Evolutionary conservation across 2,797 vertebrate species (phyloP), one percentile per base, ranked within the genome.

Genomic region (Pipistrellus pygmaeus): DNA sequence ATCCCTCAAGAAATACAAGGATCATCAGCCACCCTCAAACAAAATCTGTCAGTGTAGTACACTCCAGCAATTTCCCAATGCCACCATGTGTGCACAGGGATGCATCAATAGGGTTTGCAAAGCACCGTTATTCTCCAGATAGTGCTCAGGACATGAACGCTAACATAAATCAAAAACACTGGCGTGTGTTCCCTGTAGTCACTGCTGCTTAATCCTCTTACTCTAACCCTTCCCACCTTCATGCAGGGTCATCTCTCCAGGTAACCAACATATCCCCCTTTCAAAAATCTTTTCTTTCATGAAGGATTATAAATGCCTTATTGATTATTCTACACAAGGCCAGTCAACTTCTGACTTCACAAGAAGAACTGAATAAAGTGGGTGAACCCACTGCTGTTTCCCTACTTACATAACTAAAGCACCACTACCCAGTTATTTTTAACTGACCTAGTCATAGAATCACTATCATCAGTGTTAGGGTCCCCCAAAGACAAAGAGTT

Each of bases 281-380:
- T 97, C 91, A 97, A 95, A 96, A 96, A 76, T 62, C 78, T 97
- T 92, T 93, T 96, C 96, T 95, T 96, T 95, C 88, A 96, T 95
- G 93, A 95, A 95, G 91, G 87, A 92, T 97, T 97, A 96, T 96
- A 97, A 97, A 96, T 91, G 94, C 83, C 88, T 93, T 96, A 97
- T 97, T 97, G 97, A 97, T 97, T 95, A 96, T 97, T 94, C 91
- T 78, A 88, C 91, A 87, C 90, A 92, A 97, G 96, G 95, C 94
- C 92, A 96, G 97, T 96, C 96, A 97, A 96, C 96, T 94, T 92
- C 78, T 96, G 90, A 95, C 96, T 96, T 93, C 85, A 96, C 95
- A 90, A 96, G 92, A 94, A 87, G 46, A 97, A 90, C 55, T 48
- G 38, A 94, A 80, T 93, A 88, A 72, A 92, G 90, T 81, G 55